Conservation (phyloP, 92 coral and sea anemone species). For the Virgularia gustaviana region DNA sequence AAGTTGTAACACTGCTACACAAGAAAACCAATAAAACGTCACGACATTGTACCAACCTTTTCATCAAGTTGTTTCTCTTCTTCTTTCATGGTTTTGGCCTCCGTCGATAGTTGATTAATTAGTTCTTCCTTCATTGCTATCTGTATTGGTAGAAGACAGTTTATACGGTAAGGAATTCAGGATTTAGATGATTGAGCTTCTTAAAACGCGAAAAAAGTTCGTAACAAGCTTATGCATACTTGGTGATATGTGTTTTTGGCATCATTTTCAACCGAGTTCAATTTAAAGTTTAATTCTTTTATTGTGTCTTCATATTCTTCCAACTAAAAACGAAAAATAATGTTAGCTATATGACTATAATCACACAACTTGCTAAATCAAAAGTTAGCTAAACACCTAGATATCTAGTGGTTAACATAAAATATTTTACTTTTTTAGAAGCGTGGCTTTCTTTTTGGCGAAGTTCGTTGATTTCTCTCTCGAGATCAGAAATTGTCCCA, state of each 20-base stretch:
- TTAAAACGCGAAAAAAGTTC: conserved; percentile 11
- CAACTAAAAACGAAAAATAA: conserved; percentile 47
- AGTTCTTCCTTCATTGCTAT: conserved; percentile 86
- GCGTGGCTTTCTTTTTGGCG: conserved; percentile 2
- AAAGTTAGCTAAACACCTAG: no score
- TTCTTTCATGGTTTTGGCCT: conserved; percentile 81
- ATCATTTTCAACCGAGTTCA: conserved; percentile 79
- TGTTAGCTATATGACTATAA: no score
- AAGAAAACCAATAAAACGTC: no score
- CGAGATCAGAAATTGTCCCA: conserved; percentile 65
- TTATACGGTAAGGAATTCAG: no score
- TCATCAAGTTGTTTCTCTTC: conserved; percentile 79
- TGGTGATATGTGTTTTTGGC: conserved; percentile 78
- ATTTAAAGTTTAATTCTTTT: conserved; percentile 82
- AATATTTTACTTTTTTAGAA: background rate
- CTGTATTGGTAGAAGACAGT: conserved; percentile 37
- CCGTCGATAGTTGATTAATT: conserved; percentile 73
- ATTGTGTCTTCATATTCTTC: conserved; percentile 95
- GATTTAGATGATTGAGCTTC: background rate
- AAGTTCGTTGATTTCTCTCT: background rate
- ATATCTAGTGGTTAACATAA: no score
- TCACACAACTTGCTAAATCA: no score
- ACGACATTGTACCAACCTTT: conserved; percentile 66
- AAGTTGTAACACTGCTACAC: no score
- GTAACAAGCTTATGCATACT: conserved; percentile 61